Conservation (phyloP, 1,140 invertebrate species). For the Hormaphis cornu region DNA sequence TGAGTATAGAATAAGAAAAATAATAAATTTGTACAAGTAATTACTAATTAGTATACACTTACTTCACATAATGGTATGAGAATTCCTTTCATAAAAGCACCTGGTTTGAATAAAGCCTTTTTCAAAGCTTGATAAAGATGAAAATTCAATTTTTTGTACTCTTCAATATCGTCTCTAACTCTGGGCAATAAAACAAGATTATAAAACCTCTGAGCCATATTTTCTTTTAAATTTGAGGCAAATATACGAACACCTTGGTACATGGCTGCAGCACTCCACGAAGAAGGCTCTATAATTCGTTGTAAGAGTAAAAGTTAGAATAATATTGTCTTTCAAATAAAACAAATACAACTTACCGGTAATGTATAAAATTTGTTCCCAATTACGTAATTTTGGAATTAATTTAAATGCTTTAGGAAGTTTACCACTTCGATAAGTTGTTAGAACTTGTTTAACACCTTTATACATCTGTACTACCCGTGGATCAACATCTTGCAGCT, state of each 20-base stretch:
- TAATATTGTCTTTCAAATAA: not conserved
- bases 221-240: constrained; percentile 88
- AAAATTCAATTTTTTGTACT: constrained; percentile 93
- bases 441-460: constrained; percentile 74
- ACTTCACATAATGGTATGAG: constrained; percentile 80
- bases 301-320: not conserved
- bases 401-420: constrained; percentile 97
- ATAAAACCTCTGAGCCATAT: constrained; percentile 94
- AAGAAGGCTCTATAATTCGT: constrained; percentile 52
- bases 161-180: constrained; percentile 86
- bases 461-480: constrained; percentile 67
- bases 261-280: constrained; percentile 90
- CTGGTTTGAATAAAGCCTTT: constrained; percentile 92
- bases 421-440: constrained; percentile 88
- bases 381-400: constrained; percentile 83
- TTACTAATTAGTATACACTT: constrained; percentile 33
- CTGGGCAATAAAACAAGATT: constrained; percentile 87
- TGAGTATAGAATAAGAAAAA: not conserved
- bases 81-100: constrained; percentile 98
- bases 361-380: constrained; percentile 90
- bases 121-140: constrained; percentile 90
- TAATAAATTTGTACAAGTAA: not conserved
- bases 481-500: constrained; percentile 71
- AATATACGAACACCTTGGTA: constrained; percentile 91
- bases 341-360: constrained; percentile 46